phyloP scores from a whole-genome alignment of 2,888 invertebrate species.

The Scaeva pyrastri region DNA sequence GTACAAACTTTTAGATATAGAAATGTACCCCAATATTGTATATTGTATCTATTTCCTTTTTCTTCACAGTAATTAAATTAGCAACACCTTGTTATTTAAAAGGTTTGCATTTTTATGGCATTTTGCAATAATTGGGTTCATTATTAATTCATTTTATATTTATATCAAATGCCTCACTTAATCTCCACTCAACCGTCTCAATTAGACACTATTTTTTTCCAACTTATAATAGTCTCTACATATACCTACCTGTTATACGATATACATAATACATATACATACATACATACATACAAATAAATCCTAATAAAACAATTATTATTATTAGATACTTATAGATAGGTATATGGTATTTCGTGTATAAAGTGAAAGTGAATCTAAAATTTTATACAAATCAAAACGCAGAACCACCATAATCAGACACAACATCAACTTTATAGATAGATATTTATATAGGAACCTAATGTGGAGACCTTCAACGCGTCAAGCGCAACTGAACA shows the following conservation, averaged over 20 bases:
- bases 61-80: slow-evolving; percentile 52
- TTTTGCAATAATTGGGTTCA: slow-evolving; percentile 63
- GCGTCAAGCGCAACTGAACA: slow-evolving; percentile 69
- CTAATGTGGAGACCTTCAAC: slow-evolving; percentile 63
- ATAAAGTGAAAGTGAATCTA: slow-evolving; percentile 70
- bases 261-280: too few relatives aligned
- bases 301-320: slow-evolving; percentile 29
- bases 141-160: slow-evolving; percentile 47
- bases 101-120: slow-evolving; percentile 8
- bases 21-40: too few relatives aligned
- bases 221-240: too few relatives aligned
- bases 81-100: slow-evolving; percentile 39
- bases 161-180: slow-evolving; percentile 67
- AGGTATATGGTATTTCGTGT: slow-evolving; percentile 25
- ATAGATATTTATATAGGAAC: background rate
- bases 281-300: too few relatives aligned
- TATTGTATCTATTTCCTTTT: background rate
- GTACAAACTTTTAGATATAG: too few relatives aligned
- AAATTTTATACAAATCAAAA: slow-evolving; percentile 13
- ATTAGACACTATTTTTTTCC: slow-evolving; percentile 44
- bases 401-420: background rate
- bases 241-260: too few relatives aligned
- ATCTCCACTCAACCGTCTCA: slow-evolving; percentile 74
- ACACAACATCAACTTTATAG: background rate
- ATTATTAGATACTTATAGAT: background rate